phyloP scores from a whole-genome alignment of 2,888 invertebrate genomes.

The Rhagonycha fulva region DNA sequence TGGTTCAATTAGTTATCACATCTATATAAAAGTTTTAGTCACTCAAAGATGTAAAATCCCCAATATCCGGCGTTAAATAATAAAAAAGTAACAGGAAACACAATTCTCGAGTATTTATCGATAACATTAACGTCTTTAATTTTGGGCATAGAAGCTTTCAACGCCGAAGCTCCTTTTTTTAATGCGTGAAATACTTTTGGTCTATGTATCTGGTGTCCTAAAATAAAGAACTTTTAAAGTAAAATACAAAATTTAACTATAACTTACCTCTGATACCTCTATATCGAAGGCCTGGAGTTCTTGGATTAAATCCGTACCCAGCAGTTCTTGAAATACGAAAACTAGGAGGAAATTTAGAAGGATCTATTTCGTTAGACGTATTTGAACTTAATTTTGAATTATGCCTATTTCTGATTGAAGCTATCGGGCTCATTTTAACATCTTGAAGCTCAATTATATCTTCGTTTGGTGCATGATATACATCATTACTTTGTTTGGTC shows the following conservation, averaged over 20 bases:
- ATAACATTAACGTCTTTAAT: slow-evolving; percentile 97
- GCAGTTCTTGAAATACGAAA: slow-evolving; percentile 72
- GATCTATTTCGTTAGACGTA: slow-evolving; percentile 57
- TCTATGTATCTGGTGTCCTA: slow-evolving; percentile 62
- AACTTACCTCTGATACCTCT: slow-evolving; percentile 57
- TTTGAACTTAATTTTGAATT: slow-evolving; percentile 55
- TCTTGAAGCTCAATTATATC: slow-evolving; percentile 93
- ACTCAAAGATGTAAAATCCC: slow-evolving; percentile 87
- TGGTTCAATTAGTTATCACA: slow-evolving; percentile 11
- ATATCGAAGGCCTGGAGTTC: slow-evolving; percentile 63
- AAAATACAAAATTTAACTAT: background rate
- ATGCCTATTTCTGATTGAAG: slow-evolving; percentile 73
- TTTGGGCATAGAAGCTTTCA: slow-evolving; percentile 90
- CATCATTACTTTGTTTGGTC: slow-evolving; percentile 49
- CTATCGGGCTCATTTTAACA: slow-evolving; percentile 82
- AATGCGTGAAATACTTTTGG: slow-evolving; percentile 81
- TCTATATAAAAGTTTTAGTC: slow-evolving; percentile 20
- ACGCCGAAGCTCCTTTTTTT: slow-evolving; percentile 80
- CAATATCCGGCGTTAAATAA: slow-evolving; percentile 95
- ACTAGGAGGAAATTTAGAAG: slow-evolving; percentile 73
- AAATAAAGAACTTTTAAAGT: slow-evolving; percentile 37
- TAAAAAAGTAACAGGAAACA: slow-evolving; percentile 95
- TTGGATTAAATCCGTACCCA: slow-evolving; percentile 61
- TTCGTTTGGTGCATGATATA: slow-evolving; percentile 53
- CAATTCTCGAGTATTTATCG: slow-evolving; percentile 94